phyloP scores from a whole-genome alignment of 2,797 vertebrate species.

The Apogon talboti region DNA sequence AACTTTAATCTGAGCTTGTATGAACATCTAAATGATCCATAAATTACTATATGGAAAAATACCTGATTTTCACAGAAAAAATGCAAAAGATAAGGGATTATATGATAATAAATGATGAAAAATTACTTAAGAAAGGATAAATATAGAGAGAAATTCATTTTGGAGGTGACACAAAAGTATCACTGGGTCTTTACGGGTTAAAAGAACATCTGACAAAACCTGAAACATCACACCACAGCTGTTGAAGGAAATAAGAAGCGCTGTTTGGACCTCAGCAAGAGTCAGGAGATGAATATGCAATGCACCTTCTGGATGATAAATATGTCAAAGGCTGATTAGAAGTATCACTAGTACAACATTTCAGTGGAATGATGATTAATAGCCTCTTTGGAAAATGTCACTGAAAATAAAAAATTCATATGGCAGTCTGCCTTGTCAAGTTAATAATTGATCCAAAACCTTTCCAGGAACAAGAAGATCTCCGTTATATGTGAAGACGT shows the following conservation, averaged over 20 bases:
- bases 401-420: slow-evolving; percentile 15
- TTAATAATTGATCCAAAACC: slow-evolving; percentile 19
- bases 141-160: too few relatives aligned
- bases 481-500: background rate
- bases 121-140: too few relatives aligned
- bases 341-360: slow-evolving; percentile 1
- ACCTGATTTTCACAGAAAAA: too few relatives aligned
- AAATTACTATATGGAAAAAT: too few relatives aligned
- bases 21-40: too few relatives aligned
- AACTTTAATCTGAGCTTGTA: too few relatives aligned
- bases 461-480: background rate
- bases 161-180: too few relatives aligned
- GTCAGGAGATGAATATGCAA: background rate
- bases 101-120: too few relatives aligned
- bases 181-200: too few relatives aligned
- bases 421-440: slow-evolving; percentile 9
- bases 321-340: slow-evolving; percentile 8
- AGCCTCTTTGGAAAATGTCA: slow-evolving; percentile 24
- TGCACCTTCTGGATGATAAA: background rate
- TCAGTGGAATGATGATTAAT: slow-evolving; percentile 1
- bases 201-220: background rate
- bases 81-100: too few relatives aligned
- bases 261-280: background rate
- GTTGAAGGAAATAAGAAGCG: background rate
- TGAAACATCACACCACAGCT: too few relatives aligned